Evolutionary conservation across 2,888 invertebrate genomes (phyloP).

Genomic region (Xestia ashworthii): DNA sequence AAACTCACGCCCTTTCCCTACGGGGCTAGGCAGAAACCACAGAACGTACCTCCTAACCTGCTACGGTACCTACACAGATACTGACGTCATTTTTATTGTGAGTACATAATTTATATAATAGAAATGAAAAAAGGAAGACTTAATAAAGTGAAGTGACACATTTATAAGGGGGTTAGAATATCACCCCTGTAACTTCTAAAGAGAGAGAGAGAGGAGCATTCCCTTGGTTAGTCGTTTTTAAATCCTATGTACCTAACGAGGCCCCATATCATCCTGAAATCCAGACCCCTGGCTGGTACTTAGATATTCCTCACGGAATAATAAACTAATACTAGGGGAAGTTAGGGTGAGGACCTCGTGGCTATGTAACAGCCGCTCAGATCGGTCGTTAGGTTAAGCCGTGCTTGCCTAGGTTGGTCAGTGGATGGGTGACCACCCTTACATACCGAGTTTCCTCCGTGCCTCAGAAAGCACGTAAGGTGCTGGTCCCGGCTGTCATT

Average conservation of each 20-base stretch:
- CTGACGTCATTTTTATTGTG: neutral
- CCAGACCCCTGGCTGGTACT: neutral
- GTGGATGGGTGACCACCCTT: too few species aligned
- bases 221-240: neutral
- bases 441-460: too few species aligned
- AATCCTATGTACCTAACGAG: too few species aligned
- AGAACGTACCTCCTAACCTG: neutral
- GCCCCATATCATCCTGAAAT: neutral
- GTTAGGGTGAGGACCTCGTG: too few species aligned
- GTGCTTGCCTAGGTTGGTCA: too few species aligned
- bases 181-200: neutral
- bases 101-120: neutral
- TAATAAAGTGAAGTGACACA: neutral
- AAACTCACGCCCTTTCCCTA: neutral
- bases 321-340: neutral
- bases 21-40: neutral
- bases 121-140: neutral
- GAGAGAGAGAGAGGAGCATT: neutral
- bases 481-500: too few species aligned
- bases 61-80: neutral
- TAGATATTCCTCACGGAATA: neutral
- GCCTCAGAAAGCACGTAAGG: too few species aligned
- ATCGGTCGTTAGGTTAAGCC: too few species aligned
- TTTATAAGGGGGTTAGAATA: neutral
- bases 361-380: too few species aligned